A percentile compares a stretch with the other conserved stretches of the same genome.
Conservation (phyloP, 1,140 invertebrate species). For the Episyrphus balteatus region DNA sequence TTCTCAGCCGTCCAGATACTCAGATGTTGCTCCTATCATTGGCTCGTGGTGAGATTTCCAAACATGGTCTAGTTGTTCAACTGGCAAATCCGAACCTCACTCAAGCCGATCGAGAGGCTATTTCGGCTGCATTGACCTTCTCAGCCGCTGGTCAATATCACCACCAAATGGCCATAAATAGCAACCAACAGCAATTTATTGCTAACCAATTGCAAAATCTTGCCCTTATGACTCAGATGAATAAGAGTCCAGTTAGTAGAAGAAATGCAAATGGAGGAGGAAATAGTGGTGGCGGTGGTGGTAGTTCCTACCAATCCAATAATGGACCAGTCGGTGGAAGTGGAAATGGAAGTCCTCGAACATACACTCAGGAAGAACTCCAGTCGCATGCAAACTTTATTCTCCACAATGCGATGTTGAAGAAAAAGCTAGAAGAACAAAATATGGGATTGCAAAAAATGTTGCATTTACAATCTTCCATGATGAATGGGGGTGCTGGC, state of each 20-base stretch:
- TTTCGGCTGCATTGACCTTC: conserved; percentile 30
- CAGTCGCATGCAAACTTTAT: conserved; percentile 31
- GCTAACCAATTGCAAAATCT: conserved; percentile 30
- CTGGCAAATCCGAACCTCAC: conserved; percentile 27
- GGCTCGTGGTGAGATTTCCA: conserved; percentile 34
- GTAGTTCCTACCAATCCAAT: no score
- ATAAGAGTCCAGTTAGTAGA: no score
- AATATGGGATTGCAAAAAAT: conserved; percentile 11
- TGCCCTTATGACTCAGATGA: no score
- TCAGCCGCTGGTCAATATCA: conserved; percentile 32
- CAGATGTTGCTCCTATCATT: conserved; percentile 25
- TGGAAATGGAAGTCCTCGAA: no score
- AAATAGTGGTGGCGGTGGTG: no score
- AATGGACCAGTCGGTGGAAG: no score
- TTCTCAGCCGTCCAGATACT: conserved; percentile 26
- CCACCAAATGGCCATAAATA: conserved; percentile 4
- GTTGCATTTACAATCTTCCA: conserved; percentile 1
- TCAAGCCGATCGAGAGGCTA: conserved; percentile 28
- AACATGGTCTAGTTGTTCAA: conserved; percentile 28
- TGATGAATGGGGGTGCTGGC: conserved; percentile 6
- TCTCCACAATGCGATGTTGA: conserved; percentile 33
- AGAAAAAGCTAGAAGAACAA: conserved; percentile 32
- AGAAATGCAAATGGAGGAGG: no score
- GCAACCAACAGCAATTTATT: conserved; percentile 21
- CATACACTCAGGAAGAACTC: conserved; percentile 25